Evolutionary conservation across 1,140 invertebrate species (phyloP).

Genomic region (Rhizoglyphus robini): DNA sequence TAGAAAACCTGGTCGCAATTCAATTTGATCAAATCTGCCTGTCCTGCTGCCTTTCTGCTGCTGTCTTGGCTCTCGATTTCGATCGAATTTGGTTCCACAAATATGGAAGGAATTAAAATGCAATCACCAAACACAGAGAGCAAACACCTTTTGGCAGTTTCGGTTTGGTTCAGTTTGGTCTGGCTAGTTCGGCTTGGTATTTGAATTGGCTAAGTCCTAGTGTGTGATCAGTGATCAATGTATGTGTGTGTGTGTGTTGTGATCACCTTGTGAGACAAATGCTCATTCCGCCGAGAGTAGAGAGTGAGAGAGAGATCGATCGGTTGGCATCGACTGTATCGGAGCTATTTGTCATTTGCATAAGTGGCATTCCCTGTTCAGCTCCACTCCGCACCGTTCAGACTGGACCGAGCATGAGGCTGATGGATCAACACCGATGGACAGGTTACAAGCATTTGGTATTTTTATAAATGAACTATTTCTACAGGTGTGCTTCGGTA

Average conservation of each 20-base stretch:
- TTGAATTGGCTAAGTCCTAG: too few species aligned
- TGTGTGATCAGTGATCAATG: too few species aligned
- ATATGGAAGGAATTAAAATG: constrained; percentile 8
- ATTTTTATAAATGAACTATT: neutral
- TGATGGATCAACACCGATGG: constrained; percentile 6
- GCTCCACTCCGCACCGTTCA: neutral
- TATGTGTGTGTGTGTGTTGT: too few species aligned
- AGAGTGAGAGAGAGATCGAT: too few species aligned
- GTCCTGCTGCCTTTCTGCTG: too few species aligned
- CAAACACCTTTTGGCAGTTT: too few species aligned
- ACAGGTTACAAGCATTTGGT: constrained; percentile 1
- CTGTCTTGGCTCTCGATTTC: too few species aligned
- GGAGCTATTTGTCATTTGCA: constrained; percentile 11
- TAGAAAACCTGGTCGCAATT: too few species aligned
- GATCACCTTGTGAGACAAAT: too few species aligned
- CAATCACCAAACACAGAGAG: constrained; percentile 1
- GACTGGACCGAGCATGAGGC: neutral
- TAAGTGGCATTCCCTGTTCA: constrained; percentile 12
- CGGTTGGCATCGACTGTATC: neutral
- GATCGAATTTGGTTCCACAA: neutral
- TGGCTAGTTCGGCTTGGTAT: too few species aligned
- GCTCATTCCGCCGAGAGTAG: too few species aligned
- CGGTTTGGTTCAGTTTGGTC: neutral
- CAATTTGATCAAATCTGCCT: too few species aligned
- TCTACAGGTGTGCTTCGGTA: neutral